Conservation (phyloP, 2,888 invertebrate species). For the Ichneumon xanthorius region DNA sequence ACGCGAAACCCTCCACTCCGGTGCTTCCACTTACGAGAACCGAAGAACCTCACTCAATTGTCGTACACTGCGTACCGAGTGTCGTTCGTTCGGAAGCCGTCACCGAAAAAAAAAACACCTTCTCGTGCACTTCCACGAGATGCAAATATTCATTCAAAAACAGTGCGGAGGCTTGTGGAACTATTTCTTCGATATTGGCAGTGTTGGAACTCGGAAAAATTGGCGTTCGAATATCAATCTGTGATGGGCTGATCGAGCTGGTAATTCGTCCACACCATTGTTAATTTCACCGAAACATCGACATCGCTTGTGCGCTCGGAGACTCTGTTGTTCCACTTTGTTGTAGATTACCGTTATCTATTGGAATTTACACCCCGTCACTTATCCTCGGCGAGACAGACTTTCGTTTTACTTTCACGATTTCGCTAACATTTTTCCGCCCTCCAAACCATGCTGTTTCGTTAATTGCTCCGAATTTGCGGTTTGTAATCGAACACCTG, state of each 20-base stretch:
- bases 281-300: slow-evolving; percentile 1
- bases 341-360: slow-evolving; percentile 34
- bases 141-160: slow-evolving; percentile 57
- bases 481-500: neutral
- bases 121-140: slow-evolving; percentile 47
- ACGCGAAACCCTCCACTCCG: neutral
- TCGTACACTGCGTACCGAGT: neutral
- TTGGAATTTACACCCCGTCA: neutral
- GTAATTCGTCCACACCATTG: slow-evolving; percentile 38
- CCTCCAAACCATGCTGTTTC: neutral
- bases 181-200: slow-evolving; percentile 25
- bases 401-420: neutral
- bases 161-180: slow-evolving; percentile 48
- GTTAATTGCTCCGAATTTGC: neutral
- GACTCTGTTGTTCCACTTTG: neutral
- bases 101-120: slow-evolving; percentile 6
- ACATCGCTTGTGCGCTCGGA: slow-evolving; percentile 3
- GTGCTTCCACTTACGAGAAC: neutral
- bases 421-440: neutral
- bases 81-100: slow-evolving; percentile 1
- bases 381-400: slow-evolving; percentile 3
- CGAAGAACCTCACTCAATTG: slow-evolving; percentile 5
- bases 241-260: slow-evolving; percentile 58
- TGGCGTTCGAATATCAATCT: slow-evolving; percentile 44
- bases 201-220: slow-evolving; percentile 39